Conservation (phyloP, 2,797 vertebrate species). For the Apodemus agrarius region DNA sequence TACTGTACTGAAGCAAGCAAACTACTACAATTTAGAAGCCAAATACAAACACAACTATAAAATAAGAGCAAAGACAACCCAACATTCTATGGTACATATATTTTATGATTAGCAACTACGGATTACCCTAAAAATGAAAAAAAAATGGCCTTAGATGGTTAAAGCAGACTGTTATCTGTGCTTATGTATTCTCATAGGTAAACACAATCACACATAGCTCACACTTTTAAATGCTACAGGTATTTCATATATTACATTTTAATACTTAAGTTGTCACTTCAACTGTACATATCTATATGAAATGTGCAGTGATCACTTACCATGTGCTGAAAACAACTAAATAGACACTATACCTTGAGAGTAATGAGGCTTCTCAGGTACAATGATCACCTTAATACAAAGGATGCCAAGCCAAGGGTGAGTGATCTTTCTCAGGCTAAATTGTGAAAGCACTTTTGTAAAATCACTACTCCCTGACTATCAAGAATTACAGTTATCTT, state of each 20-base stretch:
- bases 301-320: neutral
- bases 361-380: neutral
- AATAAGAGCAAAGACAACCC: slow-evolving; percentile 24
- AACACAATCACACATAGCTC: neutral
- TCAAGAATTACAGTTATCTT: slow-evolving; percentile 38
- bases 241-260: neutral
- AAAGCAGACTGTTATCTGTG: neutral
- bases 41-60: slow-evolving; percentile 40
- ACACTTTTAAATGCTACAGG: neutral
- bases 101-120: slow-evolving; percentile 36
- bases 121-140: slow-evolving; percentile 49
- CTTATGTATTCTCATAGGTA: neutral
- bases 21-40: neutral
- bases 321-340: neutral
- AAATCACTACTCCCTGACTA: slow-evolving; percentile 39
- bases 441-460: slow-evolving; percentile 50
- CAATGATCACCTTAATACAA: neutral
- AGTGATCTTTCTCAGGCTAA: neutral
- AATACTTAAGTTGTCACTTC: neutral
- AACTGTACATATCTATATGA: neutral
- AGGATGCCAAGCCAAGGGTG: neutral
- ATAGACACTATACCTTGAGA: neutral
- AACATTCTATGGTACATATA: neutral
- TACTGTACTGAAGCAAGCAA: neutral
- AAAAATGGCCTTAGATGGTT: neutral